Evolutionary conservation across 2,888 invertebrate species (phyloP).

Genomic region (Xanthostigma xanthostigma): DNA sequence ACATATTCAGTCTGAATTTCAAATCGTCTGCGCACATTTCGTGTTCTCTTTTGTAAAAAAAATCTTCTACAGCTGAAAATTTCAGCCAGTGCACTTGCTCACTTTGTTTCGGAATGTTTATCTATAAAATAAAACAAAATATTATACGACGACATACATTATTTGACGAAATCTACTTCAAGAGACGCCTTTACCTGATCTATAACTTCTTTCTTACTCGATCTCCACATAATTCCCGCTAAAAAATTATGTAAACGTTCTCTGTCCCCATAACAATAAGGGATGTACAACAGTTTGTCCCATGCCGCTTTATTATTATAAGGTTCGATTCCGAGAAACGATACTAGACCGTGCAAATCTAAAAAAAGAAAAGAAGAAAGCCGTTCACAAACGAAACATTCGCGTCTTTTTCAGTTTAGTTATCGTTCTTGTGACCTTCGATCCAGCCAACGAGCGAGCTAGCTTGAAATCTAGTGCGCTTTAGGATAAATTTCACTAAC

Average conservation of each 20-base stretch:
- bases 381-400: too few species aligned
- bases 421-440: too few species aligned
- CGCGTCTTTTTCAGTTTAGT: too few species aligned
- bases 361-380: constrained; percentile 24
- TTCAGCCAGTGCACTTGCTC: constrained; percentile 40
- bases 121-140: constrained; percentile 20
- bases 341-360: constrained; percentile 35
- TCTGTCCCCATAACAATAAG: constrained; percentile 31
- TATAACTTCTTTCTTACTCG: constrained; percentile 47
- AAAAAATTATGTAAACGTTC: constrained; percentile 35
- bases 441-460: too few species aligned
- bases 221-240: constrained; percentile 49
- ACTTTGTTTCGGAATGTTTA: constrained; percentile 48
- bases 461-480: too few species aligned
- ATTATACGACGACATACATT: not conserved
- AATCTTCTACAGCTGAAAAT: constrained; percentile 57
- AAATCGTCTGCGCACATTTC: constrained; percentile 33
- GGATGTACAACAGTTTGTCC: constrained; percentile 33
- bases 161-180: too few species aligned
- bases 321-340: constrained; percentile 43
- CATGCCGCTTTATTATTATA: constrained; percentile 36
- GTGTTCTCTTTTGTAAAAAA: constrained; percentile 53
- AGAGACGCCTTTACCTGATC: constrained; percentile 31
- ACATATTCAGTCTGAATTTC: constrained; percentile 27
- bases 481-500: constrained; percentile 24